Conservation (phyloP, 2,113 vertebrate species). For the Eupsittula cactorum region DNA sequence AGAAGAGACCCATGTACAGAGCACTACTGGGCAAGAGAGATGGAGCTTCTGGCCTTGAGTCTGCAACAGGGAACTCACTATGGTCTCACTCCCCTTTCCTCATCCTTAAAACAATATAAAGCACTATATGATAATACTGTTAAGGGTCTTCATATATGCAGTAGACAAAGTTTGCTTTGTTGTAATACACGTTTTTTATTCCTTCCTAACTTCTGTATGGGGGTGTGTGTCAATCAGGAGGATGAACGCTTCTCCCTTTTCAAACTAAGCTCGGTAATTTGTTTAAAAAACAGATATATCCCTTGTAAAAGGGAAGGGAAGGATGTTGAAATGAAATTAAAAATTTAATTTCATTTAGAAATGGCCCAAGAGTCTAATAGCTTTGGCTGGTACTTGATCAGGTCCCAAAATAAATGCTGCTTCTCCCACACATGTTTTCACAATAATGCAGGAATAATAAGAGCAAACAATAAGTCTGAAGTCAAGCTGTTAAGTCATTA, state of each 20-base stretch:
- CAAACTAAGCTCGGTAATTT: background rate
- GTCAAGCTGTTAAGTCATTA: constrained; percentile 53
- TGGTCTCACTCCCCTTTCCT: background rate
- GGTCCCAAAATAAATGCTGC: constrained; percentile 6
- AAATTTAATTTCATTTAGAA: constrained; percentile 43
- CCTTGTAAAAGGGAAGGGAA: background rate
- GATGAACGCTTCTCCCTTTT: background rate
- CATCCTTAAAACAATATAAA: background rate
- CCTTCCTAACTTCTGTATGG: background rate
- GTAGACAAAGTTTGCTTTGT: background rate
- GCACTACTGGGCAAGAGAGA: background rate
- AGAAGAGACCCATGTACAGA: background rate
- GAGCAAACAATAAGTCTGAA: constrained; percentile 52
- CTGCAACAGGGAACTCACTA: background rate
- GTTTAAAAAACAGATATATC: background rate
- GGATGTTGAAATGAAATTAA: constrained; percentile 48
- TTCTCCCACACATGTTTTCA: constrained; percentile 37
- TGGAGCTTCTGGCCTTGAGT: background rate
- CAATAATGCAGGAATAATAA: constrained; percentile 42
- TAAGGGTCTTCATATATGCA: background rate
- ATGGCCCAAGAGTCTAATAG: constrained; percentile 17
- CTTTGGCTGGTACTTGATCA: constrained; percentile 33
- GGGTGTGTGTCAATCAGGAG: background rate
- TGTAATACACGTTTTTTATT: background rate
- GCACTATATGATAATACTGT: background rate